Conservation (phyloP, 2,113 vertebrate species). For the Tragelaphus strepsiceros region DNA sequence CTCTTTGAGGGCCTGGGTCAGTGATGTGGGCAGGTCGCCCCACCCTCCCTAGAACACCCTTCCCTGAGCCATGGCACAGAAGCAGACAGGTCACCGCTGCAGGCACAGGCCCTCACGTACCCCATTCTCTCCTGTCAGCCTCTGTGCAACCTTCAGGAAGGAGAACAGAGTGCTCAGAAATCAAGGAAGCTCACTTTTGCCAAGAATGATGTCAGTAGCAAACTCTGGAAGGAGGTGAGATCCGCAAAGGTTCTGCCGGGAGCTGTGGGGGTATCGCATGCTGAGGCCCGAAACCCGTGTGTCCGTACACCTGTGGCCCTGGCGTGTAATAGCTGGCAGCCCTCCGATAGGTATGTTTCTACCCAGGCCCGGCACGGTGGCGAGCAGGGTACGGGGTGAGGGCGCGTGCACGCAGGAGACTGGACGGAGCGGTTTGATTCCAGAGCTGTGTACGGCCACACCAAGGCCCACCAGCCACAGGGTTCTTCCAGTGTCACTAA, state of each 20-base stretch:
- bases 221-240: neutral
- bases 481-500: neutral
- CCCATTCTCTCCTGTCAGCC: accelerated
- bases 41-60: neutral
- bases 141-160: neutral
- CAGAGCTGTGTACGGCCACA: neutral
- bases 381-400: accelerated
- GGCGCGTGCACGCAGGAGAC: accelerated
- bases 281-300: neutral
- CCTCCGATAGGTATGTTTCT: neutral
- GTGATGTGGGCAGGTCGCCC: neutral
- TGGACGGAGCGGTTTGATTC: accelerated
- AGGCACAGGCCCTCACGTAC: neutral
- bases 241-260: neutral
- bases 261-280: neutral
- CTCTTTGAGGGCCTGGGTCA: neutral
- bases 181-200: neutral
- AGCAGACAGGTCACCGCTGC: neutral
- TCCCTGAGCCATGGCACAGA: accelerated
- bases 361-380: accelerated
- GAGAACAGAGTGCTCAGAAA: neutral
- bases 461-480: neutral
- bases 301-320: neutral
- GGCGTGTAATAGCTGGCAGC: accelerated
- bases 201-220: neutral